phyloP scores from a whole-genome alignment of 2,797 vertebrate species.

The Lemur catta region DNA sequence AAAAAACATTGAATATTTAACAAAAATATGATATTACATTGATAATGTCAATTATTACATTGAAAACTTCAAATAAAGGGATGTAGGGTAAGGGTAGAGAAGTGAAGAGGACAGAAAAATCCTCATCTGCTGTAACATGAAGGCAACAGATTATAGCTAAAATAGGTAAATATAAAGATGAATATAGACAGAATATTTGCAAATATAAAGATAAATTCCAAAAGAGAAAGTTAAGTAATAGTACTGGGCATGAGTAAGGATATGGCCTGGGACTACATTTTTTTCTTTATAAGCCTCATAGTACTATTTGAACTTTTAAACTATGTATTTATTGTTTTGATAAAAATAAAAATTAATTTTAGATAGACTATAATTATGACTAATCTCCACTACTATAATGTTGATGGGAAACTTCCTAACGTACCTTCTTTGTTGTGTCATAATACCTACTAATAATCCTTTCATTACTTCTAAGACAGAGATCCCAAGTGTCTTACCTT shows the following conservation, averaged over 20 bases:
- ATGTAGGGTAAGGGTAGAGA: background rate
- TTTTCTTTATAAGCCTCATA: background rate
- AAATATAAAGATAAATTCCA: background rate
- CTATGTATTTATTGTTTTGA: background rate
- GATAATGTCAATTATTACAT: background rate
- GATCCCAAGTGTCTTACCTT: background rate
- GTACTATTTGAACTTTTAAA: background rate
- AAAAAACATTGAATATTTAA: background rate
- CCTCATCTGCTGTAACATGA: background rate
- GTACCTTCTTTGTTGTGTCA: background rate
- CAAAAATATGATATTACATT: background rate
- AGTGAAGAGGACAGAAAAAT: background rate
- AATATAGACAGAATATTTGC: background rate
- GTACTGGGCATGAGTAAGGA: background rate
- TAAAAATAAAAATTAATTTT: background rate
- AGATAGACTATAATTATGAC: background rate
- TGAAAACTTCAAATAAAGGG: background rate
- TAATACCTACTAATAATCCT: background rate
- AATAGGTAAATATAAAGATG: background rate
- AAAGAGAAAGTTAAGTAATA: background rate
- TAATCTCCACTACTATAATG: background rate
- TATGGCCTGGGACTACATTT: background rate
- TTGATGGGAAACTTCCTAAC: background rate
- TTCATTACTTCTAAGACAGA: background rate
- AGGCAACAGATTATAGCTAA: background rate